phyloP scores from a whole-genome alignment of 1,140 invertebrate genomes.

The Delia radicum region DNA sequence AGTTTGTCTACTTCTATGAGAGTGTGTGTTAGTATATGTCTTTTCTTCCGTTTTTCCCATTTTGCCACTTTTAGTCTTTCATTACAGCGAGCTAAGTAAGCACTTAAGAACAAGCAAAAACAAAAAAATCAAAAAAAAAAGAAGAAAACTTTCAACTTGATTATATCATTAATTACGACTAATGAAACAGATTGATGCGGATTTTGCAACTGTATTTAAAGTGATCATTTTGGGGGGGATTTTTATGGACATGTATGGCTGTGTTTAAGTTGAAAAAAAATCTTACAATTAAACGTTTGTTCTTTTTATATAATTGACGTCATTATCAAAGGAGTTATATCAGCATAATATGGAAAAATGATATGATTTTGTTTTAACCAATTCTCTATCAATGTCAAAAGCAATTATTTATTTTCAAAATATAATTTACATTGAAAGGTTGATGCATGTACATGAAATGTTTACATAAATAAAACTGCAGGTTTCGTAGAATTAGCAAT shows the following conservation, averaged over 20 bases:
- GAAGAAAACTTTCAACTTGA: neutral
- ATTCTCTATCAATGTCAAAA: no score
- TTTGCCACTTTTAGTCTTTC: neutral
- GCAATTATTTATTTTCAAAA: no score
- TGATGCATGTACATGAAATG: no score
- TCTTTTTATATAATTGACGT: no score
- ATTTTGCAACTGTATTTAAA: neutral
- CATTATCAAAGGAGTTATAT: no score
- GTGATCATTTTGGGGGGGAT: neutral
- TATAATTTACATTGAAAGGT: no score
- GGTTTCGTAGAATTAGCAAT: no score
- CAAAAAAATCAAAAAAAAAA: neutral
- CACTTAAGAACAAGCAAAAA: conserved; percentile 7
- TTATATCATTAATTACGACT: conserved; percentile 12
- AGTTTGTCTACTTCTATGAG: neutral
- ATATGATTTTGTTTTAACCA: no score
- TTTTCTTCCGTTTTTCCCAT: neutral
- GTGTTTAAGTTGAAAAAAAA: neutral
- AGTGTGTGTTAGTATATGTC: neutral
- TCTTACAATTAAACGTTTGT: neutral
- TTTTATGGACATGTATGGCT: neutral
- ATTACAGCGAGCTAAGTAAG: conserved; percentile 11
- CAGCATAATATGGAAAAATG: no score
- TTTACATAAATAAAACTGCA: no score
- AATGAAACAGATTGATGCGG: conserved; percentile 17